A percentile compares a stretch with the other conserved stretches of the same genome.
phyloP scores from a whole-genome alignment of 2,888 invertebrate genomes.

The Parapristionchus giblindavisi region DNA sequence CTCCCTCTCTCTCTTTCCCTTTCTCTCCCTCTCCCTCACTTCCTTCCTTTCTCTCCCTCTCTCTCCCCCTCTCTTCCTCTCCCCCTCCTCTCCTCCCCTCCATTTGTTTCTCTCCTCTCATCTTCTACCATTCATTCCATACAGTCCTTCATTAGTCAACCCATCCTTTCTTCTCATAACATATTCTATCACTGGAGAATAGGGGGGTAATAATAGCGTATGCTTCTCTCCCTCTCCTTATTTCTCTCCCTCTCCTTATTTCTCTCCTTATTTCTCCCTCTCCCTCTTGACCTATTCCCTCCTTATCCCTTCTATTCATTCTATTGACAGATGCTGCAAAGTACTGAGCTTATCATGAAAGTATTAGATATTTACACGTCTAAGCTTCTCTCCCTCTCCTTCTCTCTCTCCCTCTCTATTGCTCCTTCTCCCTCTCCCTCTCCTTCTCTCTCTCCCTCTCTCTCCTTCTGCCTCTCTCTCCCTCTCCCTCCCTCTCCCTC shows the following conservation, averaged over 20 bases:
- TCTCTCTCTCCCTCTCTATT: conserved; percentile 5
- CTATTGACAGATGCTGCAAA: neutral
- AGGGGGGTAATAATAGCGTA: too few species aligned
- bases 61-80: neutral
- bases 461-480: neutral
- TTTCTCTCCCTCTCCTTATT: neutral
- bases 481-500: neutral
- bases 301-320: neutral
- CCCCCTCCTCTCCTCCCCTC: neutral
- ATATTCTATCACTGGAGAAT: neutral
- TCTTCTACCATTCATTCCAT: neutral
- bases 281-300: neutral
- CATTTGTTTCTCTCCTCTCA: neutral
- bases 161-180: conserved; percentile 2
- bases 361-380: too few species aligned
- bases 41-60: conserved; percentile 13
- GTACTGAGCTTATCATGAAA: too few species aligned
- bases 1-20: conserved; percentile 7
- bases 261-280: neutral
- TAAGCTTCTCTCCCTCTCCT: neutral
- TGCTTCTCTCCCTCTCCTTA: neutral
- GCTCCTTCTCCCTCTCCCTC: neutral
- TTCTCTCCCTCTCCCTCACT: conserved; percentile 24
- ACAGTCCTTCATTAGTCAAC: conserved; percentile 7
- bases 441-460: neutral